Evolutionary conservation across 2,113 vertebrate genomes (phyloP), one percentile per base, ranked within the genome.

Genomic region (Campylorhamphus procurvoides): DNA sequence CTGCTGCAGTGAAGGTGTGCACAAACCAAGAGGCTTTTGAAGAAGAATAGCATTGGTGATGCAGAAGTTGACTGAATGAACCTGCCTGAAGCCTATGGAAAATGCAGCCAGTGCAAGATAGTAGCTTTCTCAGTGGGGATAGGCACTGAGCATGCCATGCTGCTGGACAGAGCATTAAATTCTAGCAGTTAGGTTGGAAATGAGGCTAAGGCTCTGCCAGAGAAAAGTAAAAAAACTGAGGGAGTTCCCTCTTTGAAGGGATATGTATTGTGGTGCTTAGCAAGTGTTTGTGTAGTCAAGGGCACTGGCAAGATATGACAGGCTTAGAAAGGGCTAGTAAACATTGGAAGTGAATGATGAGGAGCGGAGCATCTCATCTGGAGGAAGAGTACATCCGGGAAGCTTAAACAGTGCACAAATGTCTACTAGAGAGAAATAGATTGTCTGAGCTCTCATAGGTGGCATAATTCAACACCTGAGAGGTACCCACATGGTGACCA

Each of bases 301-400:
- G 52, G 40, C 55, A 24, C 6, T 50, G 40, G 27, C 2, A 27
- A 59, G 75, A 58, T 44, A 28, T 77, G 69, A 46, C 18, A 59
- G 35, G 35, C 39, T 58, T 67, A 60, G 59, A 28, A 69, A 79
- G 10, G 25, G 23, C n/a, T 59, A 46, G 5, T 42, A 77, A 46
- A 9, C 25, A 9, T 49, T 67, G 50, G 40, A 75, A 78, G 58
- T 24, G 3, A 87, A 69, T 39, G 15, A 55, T 0, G 1, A 46
- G 15, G 18, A 69, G 18, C 1, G 15, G 18, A 69, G 18, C 1
- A 0, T 63, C 31, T 83, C 11, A 27, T 15, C 25, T 35, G 5
- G 15, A 15, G 6, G 5, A 79, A 44, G 8, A 74, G 9, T 9
- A 49, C 3, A 4, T 79, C 9, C 22, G 28, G 20, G 39, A 79